Evolutionary conservation across 1,140 invertebrate genomes (phyloP).

Genomic region (Microplitis mediator): DNA sequence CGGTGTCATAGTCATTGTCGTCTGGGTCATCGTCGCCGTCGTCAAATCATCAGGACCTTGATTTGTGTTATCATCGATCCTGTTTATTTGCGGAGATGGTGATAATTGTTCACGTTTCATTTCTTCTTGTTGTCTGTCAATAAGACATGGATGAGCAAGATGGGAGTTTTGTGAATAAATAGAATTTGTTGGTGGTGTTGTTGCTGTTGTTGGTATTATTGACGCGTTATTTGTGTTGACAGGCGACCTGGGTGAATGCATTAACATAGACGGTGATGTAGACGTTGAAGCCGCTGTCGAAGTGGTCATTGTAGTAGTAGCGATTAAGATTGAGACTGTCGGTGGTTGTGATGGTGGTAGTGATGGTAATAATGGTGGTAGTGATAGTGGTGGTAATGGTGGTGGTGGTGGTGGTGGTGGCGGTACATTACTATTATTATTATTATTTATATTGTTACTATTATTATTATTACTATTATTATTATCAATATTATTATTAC

Average conservation of each 20-base stretch:
- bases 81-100: neutral
- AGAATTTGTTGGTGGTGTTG: neutral
- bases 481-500: no score
- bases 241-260: conserved; percentile 17
- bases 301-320: neutral
- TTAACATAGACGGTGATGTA: conserved; percentile 3
- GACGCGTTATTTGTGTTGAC: neutral
- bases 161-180: conserved; percentile 1
- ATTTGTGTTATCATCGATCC: neutral
- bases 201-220: neutral
- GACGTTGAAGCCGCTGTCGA: neutral
- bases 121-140: neutral
- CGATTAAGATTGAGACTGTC: conserved; percentile 33
- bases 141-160: conserved; percentile 27
- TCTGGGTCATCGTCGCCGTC: neutral
- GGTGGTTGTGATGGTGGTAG: conserved; percentile 30
- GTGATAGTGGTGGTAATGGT: no score
- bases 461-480: no score
- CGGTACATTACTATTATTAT: no score
- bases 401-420: no score
- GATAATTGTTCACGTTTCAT: neutral
- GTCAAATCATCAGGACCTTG: neutral
- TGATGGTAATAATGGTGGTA: no score
- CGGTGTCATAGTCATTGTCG: conserved; percentile 43
- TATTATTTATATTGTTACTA: no score